Conservation (phyloP, 2,113 vertebrate species). For the Podilymbus podiceps region DNA sequence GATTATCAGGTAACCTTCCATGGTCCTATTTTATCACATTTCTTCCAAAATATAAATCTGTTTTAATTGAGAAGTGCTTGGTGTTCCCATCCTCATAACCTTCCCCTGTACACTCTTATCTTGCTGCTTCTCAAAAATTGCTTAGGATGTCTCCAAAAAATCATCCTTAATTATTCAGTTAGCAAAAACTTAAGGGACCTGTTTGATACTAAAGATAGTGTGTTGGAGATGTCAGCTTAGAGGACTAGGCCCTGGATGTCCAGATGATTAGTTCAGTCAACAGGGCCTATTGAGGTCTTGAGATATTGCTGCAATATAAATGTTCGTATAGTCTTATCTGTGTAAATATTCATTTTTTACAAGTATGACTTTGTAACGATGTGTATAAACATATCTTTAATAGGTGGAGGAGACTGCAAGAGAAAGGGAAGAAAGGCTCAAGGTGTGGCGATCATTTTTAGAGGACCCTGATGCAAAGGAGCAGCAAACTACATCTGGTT, state of each 20-base stretch:
- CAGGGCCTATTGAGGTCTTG: background rate
- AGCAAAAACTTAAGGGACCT: background rate
- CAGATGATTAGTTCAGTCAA: background rate
- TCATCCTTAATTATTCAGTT: background rate
- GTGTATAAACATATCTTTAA: background rate
- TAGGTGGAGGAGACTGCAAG: conserved; percentile 94
- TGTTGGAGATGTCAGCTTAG: background rate
- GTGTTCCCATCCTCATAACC: background rate
- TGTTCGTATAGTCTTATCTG: background rate
- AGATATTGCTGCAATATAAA: background rate
- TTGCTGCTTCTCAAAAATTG: background rate
- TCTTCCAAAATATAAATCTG: background rate
- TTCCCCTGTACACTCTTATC: background rate
- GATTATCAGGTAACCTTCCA: conserved; percentile 87
- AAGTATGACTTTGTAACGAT: background rate
- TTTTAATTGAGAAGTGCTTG: background rate
- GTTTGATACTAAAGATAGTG: background rate
- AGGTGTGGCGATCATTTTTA: conserved; percentile 87
- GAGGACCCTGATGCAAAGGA: conserved; percentile 56
- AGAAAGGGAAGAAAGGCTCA: conserved; percentile 93
- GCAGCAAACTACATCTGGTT: conserved; percentile 15
- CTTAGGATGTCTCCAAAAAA: background rate
- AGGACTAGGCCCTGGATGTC: background rate
- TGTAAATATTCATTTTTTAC: background rate
- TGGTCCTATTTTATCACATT: background rate